Percentiles rank a stretch among this genome's conserved stretches.
Evolutionary conservation across 2,797 vertebrate species (phyloP).

Genomic region (Siniperca undulata): DNA sequence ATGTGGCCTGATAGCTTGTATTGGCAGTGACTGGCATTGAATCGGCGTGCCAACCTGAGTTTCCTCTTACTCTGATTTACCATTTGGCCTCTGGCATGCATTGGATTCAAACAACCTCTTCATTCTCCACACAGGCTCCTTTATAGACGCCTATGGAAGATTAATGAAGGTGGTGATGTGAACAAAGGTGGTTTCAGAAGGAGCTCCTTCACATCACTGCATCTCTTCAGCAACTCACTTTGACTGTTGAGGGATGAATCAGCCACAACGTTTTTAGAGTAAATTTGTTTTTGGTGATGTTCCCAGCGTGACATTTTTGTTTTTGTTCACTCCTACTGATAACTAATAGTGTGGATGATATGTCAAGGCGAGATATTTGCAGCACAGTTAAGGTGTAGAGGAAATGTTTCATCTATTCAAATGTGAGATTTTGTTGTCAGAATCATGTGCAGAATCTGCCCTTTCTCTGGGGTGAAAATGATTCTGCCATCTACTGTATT

Average conservation of each 20-base stretch:
- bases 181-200: constrained; percentile 72
- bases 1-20: constrained; percentile 73
- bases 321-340: constrained; percentile 5
- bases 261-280: constrained; percentile 46
- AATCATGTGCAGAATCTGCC: not conserved
- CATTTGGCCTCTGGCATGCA: constrained; percentile 64
- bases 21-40: constrained; percentile 75
- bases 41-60: constrained; percentile 59
- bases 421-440: not conserved
- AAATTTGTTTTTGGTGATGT: constrained; percentile 3
- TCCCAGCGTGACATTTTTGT: not conserved
- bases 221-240: constrained; percentile 42
- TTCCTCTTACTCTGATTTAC: constrained; percentile 74
- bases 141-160: constrained; percentile 68
- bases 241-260: constrained; percentile 42
- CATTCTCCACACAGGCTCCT: constrained; percentile 69
- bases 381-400: not conserved
- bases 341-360: not conserved
- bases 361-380: constrained; percentile 12
- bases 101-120: constrained; percentile 61
- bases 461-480: not conserved
- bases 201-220: constrained; percentile 53
- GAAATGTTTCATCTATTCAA: not conserved
- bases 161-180: constrained; percentile 73
- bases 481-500: not conserved